Percentiles rank a stretch among this genome's conserved stretches.
These are phyloP conservation scores for Gymnoscopelus braueri DNA, from an alignment of 2,797 vertebrate genomes.

Conservation along the genomic window DNA sequence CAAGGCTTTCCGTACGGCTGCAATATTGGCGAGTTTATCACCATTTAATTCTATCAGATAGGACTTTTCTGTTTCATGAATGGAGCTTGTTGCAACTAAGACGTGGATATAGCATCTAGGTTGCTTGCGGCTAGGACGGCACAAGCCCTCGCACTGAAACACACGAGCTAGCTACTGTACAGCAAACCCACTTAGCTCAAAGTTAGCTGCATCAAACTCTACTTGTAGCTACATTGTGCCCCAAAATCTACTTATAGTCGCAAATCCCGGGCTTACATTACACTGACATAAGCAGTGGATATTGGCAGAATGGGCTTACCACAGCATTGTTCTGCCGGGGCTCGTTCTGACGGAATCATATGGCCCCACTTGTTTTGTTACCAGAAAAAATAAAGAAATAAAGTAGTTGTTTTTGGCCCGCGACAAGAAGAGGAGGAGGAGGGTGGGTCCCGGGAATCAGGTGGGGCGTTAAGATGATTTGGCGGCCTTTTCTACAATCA, in stretches of 20 bases:
- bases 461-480: slow-evolving; percentile 79
- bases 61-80: too few relatives aligned
- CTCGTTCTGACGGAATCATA: slow-evolving; percentile 70
- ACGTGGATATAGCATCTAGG: too few relatives aligned
- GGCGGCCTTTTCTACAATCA: slow-evolving; percentile 76
- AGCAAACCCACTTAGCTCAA: slow-evolving; percentile 61
- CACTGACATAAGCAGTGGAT: slow-evolving; percentile 71
- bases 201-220: slow-evolving; percentile 74
- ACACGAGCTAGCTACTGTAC: not conserved
- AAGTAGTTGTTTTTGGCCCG: slow-evolving; percentile 66
- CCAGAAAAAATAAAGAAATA: slow-evolving; percentile 67
- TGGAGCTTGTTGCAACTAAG: too few relatives aligned
- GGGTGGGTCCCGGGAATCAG: slow-evolving; percentile 55
- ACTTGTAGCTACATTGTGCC: slow-evolving; percentile 77
- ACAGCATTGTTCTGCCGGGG: slow-evolving; percentile 72
- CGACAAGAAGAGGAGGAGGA: slow-evolving; percentile 49
- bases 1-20: too few relatives aligned
- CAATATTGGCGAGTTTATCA: too few relatives aligned
- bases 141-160: not conserved
- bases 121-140: too few relatives aligned
- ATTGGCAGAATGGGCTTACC: slow-evolving; percentile 75
- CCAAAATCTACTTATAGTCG: slow-evolving; percentile 78
- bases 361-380: slow-evolving; percentile 53
- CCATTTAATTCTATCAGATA: too few relatives aligned
- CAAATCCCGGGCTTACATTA: slow-evolving; percentile 81